Percentiles rank a stretch among this genome's conserved stretches.
These are phyloP conservation scores for Tenthredo mesomela DNA, from an alignment of 2,888 invertebrate genomes.

Conservation along the genomic window DNA sequence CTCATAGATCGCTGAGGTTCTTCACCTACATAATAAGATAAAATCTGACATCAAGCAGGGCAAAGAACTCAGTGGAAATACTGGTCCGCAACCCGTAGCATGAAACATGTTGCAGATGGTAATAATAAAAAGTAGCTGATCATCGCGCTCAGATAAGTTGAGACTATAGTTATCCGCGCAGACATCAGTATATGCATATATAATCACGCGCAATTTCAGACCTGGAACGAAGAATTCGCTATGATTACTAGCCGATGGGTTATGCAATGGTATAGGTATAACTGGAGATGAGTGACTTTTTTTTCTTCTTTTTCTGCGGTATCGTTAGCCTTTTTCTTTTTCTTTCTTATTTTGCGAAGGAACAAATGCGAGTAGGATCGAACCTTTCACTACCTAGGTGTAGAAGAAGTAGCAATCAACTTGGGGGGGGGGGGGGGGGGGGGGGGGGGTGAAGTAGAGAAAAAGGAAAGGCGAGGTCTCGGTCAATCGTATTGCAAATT, in stretches of 20 bases:
- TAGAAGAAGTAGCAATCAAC: conserved; percentile 37
- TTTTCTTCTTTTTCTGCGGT: not conserved
- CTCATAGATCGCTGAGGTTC: conserved; percentile 73
- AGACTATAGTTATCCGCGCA: not conserved
- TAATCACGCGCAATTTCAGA: not conserved
- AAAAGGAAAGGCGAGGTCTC: conserved; percentile 34
- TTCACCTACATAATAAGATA: conserved; percentile 77
- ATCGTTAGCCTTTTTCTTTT: not conserved
- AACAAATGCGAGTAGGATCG: not conserved
- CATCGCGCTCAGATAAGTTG: not conserved
- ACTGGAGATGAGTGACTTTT: not conserved
- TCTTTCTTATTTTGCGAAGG: not conserved
- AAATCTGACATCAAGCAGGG: conserved; percentile 65
- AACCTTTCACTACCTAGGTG: not conserved
- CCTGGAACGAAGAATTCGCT: not conserved
- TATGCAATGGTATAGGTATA: not conserved
- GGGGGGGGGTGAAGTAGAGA: conserved; percentile 18
- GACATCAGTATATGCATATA: not conserved
- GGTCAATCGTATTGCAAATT: conserved; percentile 51
- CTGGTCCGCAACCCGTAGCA: not conserved
- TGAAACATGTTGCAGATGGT: conserved; percentile 6
- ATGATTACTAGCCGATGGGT: not conserved
- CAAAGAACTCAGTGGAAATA: conserved; percentile 4
- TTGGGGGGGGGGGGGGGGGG: not conserved
- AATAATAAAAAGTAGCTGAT: not conserved